Base-by-base conservation (phyloP, 2,113 vertebrate genomes). In the Macaca fascicularis region DNA sequence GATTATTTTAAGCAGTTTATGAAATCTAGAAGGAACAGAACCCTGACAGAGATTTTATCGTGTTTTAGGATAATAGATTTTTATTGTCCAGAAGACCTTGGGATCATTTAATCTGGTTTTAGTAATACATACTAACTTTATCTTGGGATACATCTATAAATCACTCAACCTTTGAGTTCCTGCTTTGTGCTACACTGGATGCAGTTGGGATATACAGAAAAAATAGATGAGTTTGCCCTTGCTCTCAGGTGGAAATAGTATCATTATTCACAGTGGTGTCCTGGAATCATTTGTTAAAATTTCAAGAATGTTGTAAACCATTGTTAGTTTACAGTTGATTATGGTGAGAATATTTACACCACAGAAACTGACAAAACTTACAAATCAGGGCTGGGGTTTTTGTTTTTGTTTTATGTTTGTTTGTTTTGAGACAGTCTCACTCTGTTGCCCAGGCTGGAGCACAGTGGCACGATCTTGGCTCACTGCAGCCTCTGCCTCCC, bases 91-190 rank as follows among this genome's bases (percentile, higher is more conserved):
- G n/a, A 67, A 87, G 75, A 84, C 67, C n/a, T 83, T 83, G 67
- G 64, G 48, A 75, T 75, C 32, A 93, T 83, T 90, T 92, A 50
- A 57, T 95, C 93, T 96, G 27, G 81, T 94, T 90, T 90, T 76
- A 94, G 61, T 79, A 94, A 86, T 90, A 78, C 20, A 74, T 35
- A 52, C 59, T 83, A 91, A n/a, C 27, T 92, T 95, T 74, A 43
- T 94, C 79, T 93, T 93, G n/a, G 27, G 19, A 59, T 79, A 74
- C 19, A 76, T 64, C 59, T 93, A 3, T 86, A 94, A 94, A n/a
- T 97, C 64, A 91, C 32, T 72, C 27, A 57, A 64, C 40, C 55
- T 92, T 86, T 74, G 55, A 90, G 20, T 74, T 89, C n/a, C 61
- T 96, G 48, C 69, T 94, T 92, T 92, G n/a, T 87, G 59, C 69